A percentile compares a stretch with the other conserved stretches of the same genome.
Conservation (phyloP, 92 coral and sea anemone genomes). For the Virgularia gustaviana region DNA sequence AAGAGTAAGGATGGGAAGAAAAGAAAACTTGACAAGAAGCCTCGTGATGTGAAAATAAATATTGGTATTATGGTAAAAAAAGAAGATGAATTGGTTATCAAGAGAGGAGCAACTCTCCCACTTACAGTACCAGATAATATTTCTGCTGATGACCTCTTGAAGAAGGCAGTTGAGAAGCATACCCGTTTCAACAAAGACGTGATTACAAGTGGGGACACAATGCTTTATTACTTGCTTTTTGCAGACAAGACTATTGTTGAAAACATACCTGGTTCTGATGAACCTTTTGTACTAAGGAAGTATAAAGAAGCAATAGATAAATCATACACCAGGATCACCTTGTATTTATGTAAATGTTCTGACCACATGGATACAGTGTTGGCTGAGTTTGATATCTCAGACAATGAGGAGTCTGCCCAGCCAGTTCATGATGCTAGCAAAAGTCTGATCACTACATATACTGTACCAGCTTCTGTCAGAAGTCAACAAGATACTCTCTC, state of each 20-base stretch:
- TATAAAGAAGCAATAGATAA: conserved; percentile 63
- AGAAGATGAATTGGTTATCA: conserved; percentile 44
- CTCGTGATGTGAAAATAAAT: conserved; percentile 50
- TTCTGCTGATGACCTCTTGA: conserved; percentile 56
- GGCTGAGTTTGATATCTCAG: conserved; percentile 5
- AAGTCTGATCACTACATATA: too few relatives aligned
- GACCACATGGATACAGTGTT: conserved; percentile 52
- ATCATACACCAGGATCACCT: conserved; percentile 55
- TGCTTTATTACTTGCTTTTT: conserved; percentile 50
- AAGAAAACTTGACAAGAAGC: conserved; percentile 6
- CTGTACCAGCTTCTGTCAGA: too few relatives aligned
- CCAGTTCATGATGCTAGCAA: background rate
- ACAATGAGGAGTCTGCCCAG: conserved; percentile 1
- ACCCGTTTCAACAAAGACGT: conserved; percentile 64
- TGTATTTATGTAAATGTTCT: conserved; percentile 56
- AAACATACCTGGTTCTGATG: conserved; percentile 56
- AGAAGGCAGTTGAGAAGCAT: conserved; percentile 64
- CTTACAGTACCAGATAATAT: conserved; percentile 51
- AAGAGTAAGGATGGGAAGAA: conserved; percentile 22
- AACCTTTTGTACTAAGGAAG: conserved; percentile 62
- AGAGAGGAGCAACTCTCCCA: conserved; percentile 62
- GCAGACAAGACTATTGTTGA: conserved; percentile 48
- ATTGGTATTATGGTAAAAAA: conserved; percentile 53
- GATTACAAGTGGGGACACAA: conserved; percentile 47
- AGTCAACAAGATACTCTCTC: background rate